phyloP scores from a whole-genome alignment of 2,888 invertebrate species.

The Drosophila melanocephala region DNA sequence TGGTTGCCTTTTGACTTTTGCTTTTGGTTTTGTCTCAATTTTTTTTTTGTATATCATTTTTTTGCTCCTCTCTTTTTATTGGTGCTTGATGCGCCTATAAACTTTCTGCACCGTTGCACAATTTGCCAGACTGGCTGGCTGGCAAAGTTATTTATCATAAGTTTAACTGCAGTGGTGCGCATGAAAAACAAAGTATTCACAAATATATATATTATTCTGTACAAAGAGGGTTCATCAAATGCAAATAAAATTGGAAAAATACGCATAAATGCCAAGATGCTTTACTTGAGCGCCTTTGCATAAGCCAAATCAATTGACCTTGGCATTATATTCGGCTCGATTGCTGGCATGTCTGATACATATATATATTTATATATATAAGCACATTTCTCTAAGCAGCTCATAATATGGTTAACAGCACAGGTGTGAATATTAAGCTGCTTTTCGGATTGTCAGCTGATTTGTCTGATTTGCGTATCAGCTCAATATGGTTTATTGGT shows the following conservation, averaged over 20 bases:
- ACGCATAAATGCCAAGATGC: slow-evolving; percentile 29
- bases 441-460: slow-evolving; percentile 41
- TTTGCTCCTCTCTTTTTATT: slow-evolving; percentile 9
- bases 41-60: slow-evolving; percentile 3
- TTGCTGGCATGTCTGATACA: slow-evolving; percentile 5
- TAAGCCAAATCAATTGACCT: slow-evolving; percentile 32
- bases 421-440: slow-evolving; percentile 58
- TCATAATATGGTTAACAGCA: slow-evolving; percentile 16
- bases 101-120: slow-evolving; percentile 57
- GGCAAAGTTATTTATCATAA: slow-evolving; percentile 54
- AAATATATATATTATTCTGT: neutral
- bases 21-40: neutral
- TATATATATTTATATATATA: neutral
- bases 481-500: slow-evolving; percentile 29
- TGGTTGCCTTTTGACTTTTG: slow-evolving; percentile 55
- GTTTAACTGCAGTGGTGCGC: slow-evolving; percentile 45
- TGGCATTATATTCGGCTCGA: slow-evolving; percentile 18
- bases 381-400: slow-evolving; percentile 15
- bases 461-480: slow-evolving; percentile 39
- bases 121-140: slow-evolving; percentile 23
- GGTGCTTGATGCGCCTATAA: slow-evolving; percentile 58
- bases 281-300: slow-evolving; percentile 9
- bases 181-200: slow-evolving; percentile 22
- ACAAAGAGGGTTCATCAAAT: slow-evolving; percentile 25
- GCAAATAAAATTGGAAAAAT: slow-evolving; percentile 25